Evolutionary conservation across 1,140 invertebrate genomes (phyloP), one percentile per base, ranked within the genome.

Genomic region (Ostrea denselamellosa): DNA sequence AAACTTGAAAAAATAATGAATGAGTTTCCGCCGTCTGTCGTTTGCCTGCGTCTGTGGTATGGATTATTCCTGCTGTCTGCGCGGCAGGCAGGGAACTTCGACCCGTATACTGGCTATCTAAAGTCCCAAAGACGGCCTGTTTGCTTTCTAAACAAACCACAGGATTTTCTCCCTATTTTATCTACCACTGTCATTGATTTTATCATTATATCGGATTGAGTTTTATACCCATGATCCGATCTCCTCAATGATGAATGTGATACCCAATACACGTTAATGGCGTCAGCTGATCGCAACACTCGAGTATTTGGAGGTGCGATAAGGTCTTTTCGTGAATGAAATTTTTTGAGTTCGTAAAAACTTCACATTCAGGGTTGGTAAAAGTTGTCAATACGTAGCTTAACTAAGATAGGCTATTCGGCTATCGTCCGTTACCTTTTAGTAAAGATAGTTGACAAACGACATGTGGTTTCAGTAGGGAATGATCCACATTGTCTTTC

Each of bases 101-200:
- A 71, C 65, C 65, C 22, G 65, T 77, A 77, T 12, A 8, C 22
- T 25, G 22, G 12, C 68, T 28, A 77, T 77, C 68, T 77, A 77
- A 77, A 77, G 68, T 34, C 68, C 68, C 25, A 12, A 28, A 77
- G 68, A 28, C 68, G 28, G 8, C 14, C 22, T 77, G 28, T 77
- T 77, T 77, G 68, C 68, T 77, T 77, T 28, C 68, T 77, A 77
- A 77, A 77, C 68, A 77, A 34, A 25, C 68, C 68, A 77, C 68
- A 34, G 25, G 68, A 77, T 34, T 77, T 77, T 34, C 68, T 77
- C 68, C 22, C 68, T 17, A 34, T 77, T 77, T 77, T 77, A 77
- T 77, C 68, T 77, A 77, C 68, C 14, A 77, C 25, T 77, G 68
- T 34, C 68, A 77, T 77, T 77, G 68, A 77, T 77, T 77, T 77